These are phyloP conservation scores for Pristionchus japonicus DNA, from an alignment of 2,888 invertebrate genomes.

Conservation along the genomic window DNA sequence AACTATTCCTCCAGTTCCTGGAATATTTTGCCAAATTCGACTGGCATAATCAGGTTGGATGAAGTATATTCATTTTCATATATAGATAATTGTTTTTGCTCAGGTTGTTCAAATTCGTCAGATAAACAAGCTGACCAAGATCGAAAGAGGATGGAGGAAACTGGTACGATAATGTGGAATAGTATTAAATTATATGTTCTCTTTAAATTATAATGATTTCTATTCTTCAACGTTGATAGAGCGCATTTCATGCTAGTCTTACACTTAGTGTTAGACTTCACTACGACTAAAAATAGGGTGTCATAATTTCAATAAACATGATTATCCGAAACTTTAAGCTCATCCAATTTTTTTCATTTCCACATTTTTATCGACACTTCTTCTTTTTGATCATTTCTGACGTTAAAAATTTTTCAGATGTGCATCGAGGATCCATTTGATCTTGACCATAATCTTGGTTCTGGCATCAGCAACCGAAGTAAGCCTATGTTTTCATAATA, in stretches of 20 bases:
- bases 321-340: too few species aligned
- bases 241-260: too few species aligned
- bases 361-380: too few species aligned
- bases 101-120: constrained; percentile 64
- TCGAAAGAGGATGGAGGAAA: constrained; percentile 77
- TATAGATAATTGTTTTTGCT: not conserved
- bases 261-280: too few species aligned
- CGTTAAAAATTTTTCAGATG: constrained; percentile 76
- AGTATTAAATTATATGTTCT: too few species aligned
- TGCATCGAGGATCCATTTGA: constrained; percentile 82
- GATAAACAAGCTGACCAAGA: constrained; percentile 75
- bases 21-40: constrained; percentile 78
- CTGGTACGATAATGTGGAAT: not conserved
- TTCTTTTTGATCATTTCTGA: not conserved
- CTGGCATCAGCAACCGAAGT: constrained; percentile 76
- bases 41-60: constrained; percentile 49
- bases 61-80: not conserved
- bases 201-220: too few species aligned
- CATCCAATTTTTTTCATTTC: too few species aligned
- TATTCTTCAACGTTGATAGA: too few species aligned
- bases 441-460: constrained; percentile 80
- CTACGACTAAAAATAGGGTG: too few species aligned
- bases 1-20: constrained; percentile 65
- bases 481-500: not conserved
- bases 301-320: too few species aligned